Conservation (phyloP, 2,888 invertebrate genomes). For the Encarsia formosa region DNA sequence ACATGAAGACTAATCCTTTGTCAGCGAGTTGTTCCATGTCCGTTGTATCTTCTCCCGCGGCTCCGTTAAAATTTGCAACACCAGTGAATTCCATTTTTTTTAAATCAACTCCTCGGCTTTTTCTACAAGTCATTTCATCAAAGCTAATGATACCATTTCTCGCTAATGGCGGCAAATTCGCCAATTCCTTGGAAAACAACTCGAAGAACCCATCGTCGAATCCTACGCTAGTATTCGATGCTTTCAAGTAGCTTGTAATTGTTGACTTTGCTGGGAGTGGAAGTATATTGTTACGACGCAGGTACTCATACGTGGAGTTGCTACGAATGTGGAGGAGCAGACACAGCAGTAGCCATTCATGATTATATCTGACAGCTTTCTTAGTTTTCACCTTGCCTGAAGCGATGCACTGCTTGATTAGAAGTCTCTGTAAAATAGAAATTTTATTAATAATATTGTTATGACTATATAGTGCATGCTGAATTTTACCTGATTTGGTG, state of each 20-base stretch:
- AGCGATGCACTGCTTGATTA: too few relatives aligned
- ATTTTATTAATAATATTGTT: too few relatives aligned
- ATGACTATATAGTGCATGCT: too few relatives aligned
- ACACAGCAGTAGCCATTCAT: too few relatives aligned
- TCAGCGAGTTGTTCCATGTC: not conserved
- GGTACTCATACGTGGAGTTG: not conserved
- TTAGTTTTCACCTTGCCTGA: too few relatives aligned
- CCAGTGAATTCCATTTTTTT: not conserved
- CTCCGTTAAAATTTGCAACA: not conserved
- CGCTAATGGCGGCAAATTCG: not conserved
- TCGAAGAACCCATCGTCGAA: not conserved
- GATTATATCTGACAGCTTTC: too few relatives aligned
- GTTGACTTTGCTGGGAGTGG: not conserved
- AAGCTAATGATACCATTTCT: not conserved
- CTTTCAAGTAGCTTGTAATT: not conserved
- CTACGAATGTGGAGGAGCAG: too few relatives aligned
- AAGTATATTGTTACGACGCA: not conserved
- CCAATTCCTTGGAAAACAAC: not conserved
- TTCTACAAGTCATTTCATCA: not conserved
- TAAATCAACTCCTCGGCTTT: not conserved
- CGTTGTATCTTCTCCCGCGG: not conserved
- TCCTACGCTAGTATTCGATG: not conserved
- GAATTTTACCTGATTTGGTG: too few relatives aligned
- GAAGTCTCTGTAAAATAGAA: too few relatives aligned
- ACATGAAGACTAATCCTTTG: conserved; percentile 21